Base-by-base conservation (phyloP, 2,113 vertebrate species). In the Anhinga rufa region DNA sequence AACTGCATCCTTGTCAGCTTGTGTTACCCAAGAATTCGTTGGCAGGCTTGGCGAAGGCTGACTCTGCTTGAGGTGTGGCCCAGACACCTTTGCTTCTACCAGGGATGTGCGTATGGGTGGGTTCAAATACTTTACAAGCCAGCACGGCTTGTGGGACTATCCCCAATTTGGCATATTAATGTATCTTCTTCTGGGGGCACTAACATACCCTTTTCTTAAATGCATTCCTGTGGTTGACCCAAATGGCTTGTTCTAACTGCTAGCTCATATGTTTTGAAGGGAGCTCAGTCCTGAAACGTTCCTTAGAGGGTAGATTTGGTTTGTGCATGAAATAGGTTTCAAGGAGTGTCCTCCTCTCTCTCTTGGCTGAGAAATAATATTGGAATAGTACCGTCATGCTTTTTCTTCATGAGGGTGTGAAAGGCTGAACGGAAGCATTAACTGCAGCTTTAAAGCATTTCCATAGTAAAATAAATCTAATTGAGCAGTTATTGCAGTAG, bases 401-500 rank as follows among this genome's bases (percentile, higher is more conserved):
- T 52, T 69, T 51, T 88, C 79, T 92, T 95, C 68, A 52, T 66
- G 79, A 92, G 92, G 54, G 91, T 76, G 92, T 96, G 96, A 95
- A 90, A 86, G 87, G 88, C 94, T 91, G 94, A 96, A 76, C 83
- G 64, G 97, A 96, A 92, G 91, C 95, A 94, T 93, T 90, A 94
- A 86, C 94, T 93, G 90, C 85, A 93, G 81, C 88, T 92, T 93
- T 93, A 93, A 95, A 95, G 94, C 93, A 94, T 96, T 97, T 96
- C 95, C 96, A 91, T 94, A 91, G 93, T 95, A 95, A 97, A 96
- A 96, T 96, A 97, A 96, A 95, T 96, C 93, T 97, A 97, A 96
- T 97, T 96, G 95, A 95, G 84, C 95, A 88, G 96, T 96, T 96
- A 97, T 92, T 95, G 97, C 97, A 95, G 94, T 92, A 96, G 94